Evolutionary conservation across 1,140 invertebrate species (phyloP).

Genomic region (Archivesica marissinica): DNA sequence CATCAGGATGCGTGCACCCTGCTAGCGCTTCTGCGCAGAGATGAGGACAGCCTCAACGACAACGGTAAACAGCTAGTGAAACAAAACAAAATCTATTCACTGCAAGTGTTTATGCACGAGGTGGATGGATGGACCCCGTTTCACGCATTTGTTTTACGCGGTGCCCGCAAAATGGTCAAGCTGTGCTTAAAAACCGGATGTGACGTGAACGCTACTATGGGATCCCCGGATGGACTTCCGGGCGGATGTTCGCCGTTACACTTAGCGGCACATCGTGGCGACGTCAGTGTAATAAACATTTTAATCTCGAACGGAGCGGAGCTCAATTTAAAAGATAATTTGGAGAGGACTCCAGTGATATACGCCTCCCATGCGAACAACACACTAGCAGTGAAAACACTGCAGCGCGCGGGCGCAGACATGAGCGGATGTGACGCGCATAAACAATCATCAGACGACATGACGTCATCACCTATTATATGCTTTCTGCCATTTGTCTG

Average conservation of each 20-base stretch:
- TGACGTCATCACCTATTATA: slow-evolving; percentile 47
- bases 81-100: slow-evolving; percentile 69
- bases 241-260: slow-evolving; percentile 77
- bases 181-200: slow-evolving; percentile 73
- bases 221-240: slow-evolving; percentile 75
- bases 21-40: slow-evolving; percentile 71
- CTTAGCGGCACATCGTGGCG: slow-evolving; percentile 78
- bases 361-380: slow-evolving; percentile 75
- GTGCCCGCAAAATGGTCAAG: slow-evolving; percentile 78
- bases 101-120: slow-evolving; percentile 70
- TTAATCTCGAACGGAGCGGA: slow-evolving; percentile 72
- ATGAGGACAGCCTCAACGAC: slow-evolving; percentile 74
- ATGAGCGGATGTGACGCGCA: slow-evolving; percentile 54
- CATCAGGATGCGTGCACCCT: slow-evolving; percentile 70
- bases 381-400: slow-evolving; percentile 72
- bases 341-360: slow-evolving; percentile 70
- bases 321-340: slow-evolving; percentile 67
- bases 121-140: slow-evolving; percentile 80
- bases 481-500: slow-evolving; percentile 63
- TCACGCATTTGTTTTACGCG: slow-evolving; percentile 78
- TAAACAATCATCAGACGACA: slow-evolving; percentile 31
- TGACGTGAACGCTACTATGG: slow-evolving; percentile 76
- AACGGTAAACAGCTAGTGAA: slow-evolving; percentile 73
- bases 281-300: slow-evolving; percentile 77
- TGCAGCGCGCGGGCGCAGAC: slow-evolving; percentile 77